phyloP scores from a whole-genome alignment of 2,113 vertebrate species.

The Barnardius zonarius region DNA sequence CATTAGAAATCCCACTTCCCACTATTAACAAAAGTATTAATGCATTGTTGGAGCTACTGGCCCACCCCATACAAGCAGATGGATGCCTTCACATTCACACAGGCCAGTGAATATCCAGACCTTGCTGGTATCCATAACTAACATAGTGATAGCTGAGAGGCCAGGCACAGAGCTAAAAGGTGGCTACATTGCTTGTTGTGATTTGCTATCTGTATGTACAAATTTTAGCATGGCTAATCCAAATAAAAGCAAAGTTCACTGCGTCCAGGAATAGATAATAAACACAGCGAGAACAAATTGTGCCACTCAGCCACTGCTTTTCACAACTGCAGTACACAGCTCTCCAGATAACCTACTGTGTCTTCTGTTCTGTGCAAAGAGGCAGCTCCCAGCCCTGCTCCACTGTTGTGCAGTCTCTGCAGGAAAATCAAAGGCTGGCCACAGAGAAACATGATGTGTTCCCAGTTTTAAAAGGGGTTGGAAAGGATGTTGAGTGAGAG shows the following conservation, averaged over 20 bases:
- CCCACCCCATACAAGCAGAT: background rate
- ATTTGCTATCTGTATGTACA: background rate
- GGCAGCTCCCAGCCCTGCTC: background rate
- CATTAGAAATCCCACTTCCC: background rate
- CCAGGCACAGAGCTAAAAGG: background rate
- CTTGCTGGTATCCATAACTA: background rate
- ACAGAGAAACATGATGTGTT: background rate
- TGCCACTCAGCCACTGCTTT: background rate
- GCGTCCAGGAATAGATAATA: background rate
- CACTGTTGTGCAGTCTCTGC: background rate
- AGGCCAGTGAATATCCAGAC: background rate
- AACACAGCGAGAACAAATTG: background rate
- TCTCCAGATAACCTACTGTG: background rate
- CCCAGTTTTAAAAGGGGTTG: background rate
- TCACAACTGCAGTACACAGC: background rate
- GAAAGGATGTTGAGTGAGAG: background rate
- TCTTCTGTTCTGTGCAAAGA: background rate
- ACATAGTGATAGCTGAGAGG: background rate
- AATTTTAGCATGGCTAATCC: background rate
- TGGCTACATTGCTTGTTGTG: background rate
- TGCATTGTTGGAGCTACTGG: background rate
- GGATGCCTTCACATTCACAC: background rate
- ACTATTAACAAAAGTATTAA: background rate
- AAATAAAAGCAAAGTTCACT: background rate
- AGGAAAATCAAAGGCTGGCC: background rate